Conservation (phyloP, 2,113 vertebrate genomes). For the Porphyrio hochstetteri region DNA sequence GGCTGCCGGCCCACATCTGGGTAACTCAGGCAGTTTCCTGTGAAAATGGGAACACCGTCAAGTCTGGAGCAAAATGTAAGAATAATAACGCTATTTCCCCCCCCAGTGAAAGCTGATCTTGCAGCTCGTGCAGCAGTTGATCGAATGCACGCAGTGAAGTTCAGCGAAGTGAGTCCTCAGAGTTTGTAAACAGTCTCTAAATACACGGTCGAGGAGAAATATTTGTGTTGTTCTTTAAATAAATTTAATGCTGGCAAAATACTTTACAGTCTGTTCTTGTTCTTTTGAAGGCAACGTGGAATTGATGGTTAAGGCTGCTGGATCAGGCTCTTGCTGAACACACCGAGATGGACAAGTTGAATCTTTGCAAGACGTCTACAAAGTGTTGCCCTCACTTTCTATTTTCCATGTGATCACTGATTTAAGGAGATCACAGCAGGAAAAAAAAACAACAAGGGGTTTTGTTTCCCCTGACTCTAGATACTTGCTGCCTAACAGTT, state of each 20-base stretch:
- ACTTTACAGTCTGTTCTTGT: neutral
- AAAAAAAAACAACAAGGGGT: neutral
- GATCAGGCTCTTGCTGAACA: neutral
- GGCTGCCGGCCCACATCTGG: slow-evolving; percentile 46
- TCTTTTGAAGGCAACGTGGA: neutral
- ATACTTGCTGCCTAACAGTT: slow-evolving; percentile 44
- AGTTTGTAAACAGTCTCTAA: slow-evolving; percentile 50
- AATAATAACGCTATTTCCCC: slow-evolving; percentile 51
- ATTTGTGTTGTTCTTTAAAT: neutral
- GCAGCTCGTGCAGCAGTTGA: slow-evolving; percentile 25
- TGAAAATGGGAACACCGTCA: slow-evolving; percentile 62
- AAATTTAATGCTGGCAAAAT: neutral
- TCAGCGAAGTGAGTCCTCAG: neutral
- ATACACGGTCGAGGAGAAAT: neutral
- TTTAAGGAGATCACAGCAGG: neutral
- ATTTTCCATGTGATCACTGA: neutral
- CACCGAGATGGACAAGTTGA: neutral
- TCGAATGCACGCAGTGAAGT: slow-evolving; percentile 13
- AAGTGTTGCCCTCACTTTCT: neutral
- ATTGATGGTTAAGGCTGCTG: neutral
- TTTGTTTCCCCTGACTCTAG: slow-evolving; percentile 39
- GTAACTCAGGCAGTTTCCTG: slow-evolving; percentile 61
- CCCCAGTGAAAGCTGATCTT: slow-evolving; percentile 50
- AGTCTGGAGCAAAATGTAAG: slow-evolving; percentile 58
- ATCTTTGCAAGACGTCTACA: neutral